Evolutionary conservation across 2,797 vertebrate genomes (phyloP), one percentile per base, ranked within the genome.

Genomic region (Rachycentron canadum): DNA sequence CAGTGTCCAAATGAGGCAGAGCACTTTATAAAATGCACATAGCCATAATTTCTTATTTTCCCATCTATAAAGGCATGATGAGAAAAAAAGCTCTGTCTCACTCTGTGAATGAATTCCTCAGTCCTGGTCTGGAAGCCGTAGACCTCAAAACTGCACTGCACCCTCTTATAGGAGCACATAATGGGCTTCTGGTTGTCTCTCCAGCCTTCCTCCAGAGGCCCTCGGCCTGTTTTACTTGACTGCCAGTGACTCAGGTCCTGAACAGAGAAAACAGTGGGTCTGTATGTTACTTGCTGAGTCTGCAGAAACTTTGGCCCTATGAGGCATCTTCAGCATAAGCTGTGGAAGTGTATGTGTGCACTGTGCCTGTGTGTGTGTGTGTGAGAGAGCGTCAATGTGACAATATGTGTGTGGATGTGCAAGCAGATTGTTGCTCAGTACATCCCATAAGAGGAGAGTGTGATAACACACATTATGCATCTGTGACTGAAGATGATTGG

Each of bases 81-180:
- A 17, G 16, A 14, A 25, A 70, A 40, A 58, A 61, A 50, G 12
- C 41, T 75, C 0, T 1, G 26, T 72, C 87, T 89, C 75, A 96
- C 96, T 91, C 63, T 92, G 89, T 96, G 96, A 59, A 96, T 76
- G 79, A 96, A 95, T 25, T 95, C 95, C 86, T 96, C 96, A 0
- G 93, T 95, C 81, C 68, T 93, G 78, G 94, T 94, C 90, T 96
- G 96, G 40, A 96, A 91, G 65, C 96, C 96, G 10, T 95, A 96
- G 38, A 96, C 92, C 86, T 96, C 95, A 19, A 96, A 96, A 85
- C 94, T 95, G 92, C 95, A 95, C 78, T 92, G 73, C 53, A 96
- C 95, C 89, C 91, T 91, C 89, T 96, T 96, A 68, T 96, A 96
- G 72, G 95, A 96, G 89, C 96, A 96, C 96, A 96, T 96, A 69